phyloP scores from a whole-genome alignment of 2,888 invertebrate species.

The Bimastos eiseni region DNA sequence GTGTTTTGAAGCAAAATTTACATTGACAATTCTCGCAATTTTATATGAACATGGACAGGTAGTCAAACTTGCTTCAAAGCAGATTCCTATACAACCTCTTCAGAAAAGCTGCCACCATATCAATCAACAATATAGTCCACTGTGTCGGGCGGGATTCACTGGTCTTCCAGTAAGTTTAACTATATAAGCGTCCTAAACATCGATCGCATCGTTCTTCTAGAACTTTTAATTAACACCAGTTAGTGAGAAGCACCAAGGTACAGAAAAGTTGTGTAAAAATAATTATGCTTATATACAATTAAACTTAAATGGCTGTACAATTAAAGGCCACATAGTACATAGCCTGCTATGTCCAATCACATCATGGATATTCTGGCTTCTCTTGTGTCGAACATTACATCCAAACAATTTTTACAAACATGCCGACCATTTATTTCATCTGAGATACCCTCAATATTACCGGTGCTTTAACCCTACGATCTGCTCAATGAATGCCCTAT shows the following conservation, averaged over 20 bases:
- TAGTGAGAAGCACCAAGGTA: too few species aligned
- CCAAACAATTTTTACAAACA: background rate
- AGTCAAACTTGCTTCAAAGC: too few species aligned
- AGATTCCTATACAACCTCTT: too few species aligned
- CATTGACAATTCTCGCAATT: too few species aligned
- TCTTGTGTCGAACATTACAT: background rate
- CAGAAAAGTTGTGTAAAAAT: background rate
- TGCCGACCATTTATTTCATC: background rate
- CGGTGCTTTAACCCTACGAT: background rate
- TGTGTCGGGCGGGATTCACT: too few species aligned
- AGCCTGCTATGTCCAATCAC: background rate
- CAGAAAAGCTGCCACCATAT: too few species aligned
- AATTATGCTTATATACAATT: background rate
- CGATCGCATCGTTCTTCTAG: background rate
- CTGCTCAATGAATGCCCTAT: background rate
- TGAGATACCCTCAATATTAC: too few species aligned
- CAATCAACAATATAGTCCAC: too few species aligned
- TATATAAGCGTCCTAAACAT: background rate
- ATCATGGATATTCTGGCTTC: background rate
- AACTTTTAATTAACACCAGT: background rate
- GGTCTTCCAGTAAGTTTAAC: background rate
- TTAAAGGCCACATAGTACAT: too few species aligned
- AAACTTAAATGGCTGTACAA: background rate
- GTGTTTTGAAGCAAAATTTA: too few species aligned
- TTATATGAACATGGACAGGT: too few species aligned